Evolutionary conservation across 2,797 vertebrate genomes (phyloP).

Genomic region (Dicrostonyx torquatus): DNA sequence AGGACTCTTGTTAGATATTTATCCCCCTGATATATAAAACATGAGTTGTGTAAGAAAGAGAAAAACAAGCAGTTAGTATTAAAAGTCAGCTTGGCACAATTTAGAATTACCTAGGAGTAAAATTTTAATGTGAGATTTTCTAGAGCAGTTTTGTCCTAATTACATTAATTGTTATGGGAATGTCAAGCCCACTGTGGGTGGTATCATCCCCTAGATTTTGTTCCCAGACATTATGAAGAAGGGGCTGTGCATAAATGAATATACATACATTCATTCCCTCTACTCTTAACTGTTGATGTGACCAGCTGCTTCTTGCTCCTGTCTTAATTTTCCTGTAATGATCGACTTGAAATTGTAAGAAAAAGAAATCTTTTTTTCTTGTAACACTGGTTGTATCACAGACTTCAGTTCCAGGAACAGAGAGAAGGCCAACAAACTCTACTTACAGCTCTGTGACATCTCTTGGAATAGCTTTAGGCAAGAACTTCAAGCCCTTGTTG

Average conservation of each 20-base stretch:
- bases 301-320: neutral
- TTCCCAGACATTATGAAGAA: neutral
- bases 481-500: conserved; percentile 94
- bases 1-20: neutral
- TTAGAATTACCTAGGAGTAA: neutral
- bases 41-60: conserved; percentile 13
- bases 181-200: neutral
- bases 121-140: neutral
- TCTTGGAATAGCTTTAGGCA: conserved; percentile 96
- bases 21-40: neutral
- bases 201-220: neutral
- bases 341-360: neutral
- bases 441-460: conserved; percentile 99
- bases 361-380: neutral
- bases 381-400: neutral
- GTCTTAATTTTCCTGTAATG: neutral
- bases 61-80: neutral
- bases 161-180: neutral
- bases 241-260: neutral
- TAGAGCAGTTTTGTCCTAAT: neutral
- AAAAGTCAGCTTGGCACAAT: neutral
- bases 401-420: neutral
- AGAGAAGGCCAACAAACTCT: neutral
- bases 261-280: neutral
- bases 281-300: neutral